These are phyloP conservation scores for Malacosoma neustria DNA, from an alignment of 2,888 invertebrate genomes.

Conservation along the genomic window DNA sequence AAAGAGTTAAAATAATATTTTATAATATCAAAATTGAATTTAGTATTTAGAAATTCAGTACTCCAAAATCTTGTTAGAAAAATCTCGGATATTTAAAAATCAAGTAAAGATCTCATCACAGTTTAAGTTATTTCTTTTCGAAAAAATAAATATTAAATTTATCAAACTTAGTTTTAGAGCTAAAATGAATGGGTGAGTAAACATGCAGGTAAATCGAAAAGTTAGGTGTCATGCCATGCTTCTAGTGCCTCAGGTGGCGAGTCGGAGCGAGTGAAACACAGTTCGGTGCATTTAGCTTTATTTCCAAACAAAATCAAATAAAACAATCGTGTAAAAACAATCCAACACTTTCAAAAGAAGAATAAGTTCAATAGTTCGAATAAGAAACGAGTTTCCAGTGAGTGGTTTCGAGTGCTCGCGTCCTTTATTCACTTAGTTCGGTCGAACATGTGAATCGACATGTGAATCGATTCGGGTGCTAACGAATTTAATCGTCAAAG, in stretches of 20 bases:
- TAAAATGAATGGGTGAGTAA: conserved; percentile 21
- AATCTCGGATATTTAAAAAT: no score
- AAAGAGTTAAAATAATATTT: conserved; percentile 22
- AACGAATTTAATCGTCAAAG: neutral
- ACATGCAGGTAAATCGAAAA: conserved; percentile 60
- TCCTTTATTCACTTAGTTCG: conserved; percentile 19
- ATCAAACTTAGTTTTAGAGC: no score
- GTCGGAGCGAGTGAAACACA: conserved; percentile 71
- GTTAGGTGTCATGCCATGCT: conserved; percentile 62
- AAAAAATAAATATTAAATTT: no score
- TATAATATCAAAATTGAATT: conserved; percentile 20
- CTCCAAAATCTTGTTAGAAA: no score
- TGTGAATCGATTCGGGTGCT: neutral
- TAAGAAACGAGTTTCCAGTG: conserved; percentile 40
- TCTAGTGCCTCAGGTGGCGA: conserved; percentile 51
- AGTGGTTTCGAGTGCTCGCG: conserved; percentile 50
- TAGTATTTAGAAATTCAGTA: no score
- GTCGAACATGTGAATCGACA: conserved; percentile 12
- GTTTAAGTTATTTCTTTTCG: no score
- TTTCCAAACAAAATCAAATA: conserved; percentile 48
- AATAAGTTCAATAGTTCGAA: conserved; percentile 33
- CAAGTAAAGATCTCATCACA: no score
- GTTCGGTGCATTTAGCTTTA: conserved; percentile 69
- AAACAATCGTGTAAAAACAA: conserved; percentile 37
- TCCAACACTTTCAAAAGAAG: conserved; percentile 49